phyloP scores from a whole-genome alignment of 2,113 vertebrate species.

The Larimichthys crocea region DNA sequence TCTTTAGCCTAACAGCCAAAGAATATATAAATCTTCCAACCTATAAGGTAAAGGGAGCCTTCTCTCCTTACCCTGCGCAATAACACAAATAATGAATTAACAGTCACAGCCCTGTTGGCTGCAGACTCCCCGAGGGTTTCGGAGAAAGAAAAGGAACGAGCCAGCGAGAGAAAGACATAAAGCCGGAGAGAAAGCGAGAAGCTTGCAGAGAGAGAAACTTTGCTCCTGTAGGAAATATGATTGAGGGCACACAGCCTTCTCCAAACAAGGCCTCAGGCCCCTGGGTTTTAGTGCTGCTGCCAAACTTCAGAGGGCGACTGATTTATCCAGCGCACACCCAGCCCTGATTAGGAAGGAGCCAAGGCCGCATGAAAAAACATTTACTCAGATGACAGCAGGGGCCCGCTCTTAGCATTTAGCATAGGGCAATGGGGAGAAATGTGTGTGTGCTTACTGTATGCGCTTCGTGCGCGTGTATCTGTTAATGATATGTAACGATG shows the following conservation, averaged over 20 bases:
- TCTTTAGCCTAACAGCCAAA: constrained; percentile 56
- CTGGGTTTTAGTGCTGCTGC: constrained; percentile 78
- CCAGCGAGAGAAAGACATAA: constrained; percentile 53
- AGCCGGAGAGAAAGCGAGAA: constrained; percentile 53
- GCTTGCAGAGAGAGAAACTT: constrained; percentile 44
- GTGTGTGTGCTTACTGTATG: constrained; percentile 9
- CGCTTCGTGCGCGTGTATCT: not conserved
- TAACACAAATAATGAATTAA: constrained; percentile 83
- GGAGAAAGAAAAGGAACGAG: constrained; percentile 53
- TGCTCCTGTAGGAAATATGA: constrained; percentile 79
- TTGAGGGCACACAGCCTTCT: constrained; percentile 71
- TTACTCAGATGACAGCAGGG: constrained; percentile 71
- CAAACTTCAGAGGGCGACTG: constrained; percentile 79
- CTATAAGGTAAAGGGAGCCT: constrained; percentile 68
- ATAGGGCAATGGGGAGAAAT: not conserved
- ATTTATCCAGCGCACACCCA: constrained; percentile 81
- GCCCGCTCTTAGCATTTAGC: constrained; percentile 42
- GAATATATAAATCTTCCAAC: constrained; percentile 75
- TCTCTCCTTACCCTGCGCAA: constrained; percentile 65
- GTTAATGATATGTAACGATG: not conserved
- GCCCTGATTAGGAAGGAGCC: constrained; percentile 76
- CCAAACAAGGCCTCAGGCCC: constrained; percentile 72
- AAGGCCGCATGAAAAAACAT: constrained; percentile 78
- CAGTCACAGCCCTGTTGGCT: constrained; percentile 71
- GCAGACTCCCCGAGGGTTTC: constrained; percentile 69